A percentile compares a stretch with the other conserved stretches of the same genome.
These are phyloP conservation scores for Halcyon chelicuti DNA, from an alignment of 2,797 vertebrate species.

Conservation along the genomic window DNA sequence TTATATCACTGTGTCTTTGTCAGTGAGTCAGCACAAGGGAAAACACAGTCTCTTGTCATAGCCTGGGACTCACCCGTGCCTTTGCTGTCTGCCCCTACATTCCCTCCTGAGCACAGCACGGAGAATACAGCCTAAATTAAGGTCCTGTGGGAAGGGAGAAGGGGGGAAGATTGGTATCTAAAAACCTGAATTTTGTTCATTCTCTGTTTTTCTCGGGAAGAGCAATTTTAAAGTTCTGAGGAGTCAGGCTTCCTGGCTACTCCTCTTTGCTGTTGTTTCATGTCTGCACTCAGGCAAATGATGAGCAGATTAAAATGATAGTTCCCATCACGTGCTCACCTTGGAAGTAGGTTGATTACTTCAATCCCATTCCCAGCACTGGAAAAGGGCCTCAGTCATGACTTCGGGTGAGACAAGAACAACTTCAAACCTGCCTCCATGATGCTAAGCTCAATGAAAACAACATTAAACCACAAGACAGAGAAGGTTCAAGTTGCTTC, in stretches of 20 bases:
- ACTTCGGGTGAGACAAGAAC: constrained; percentile 15
- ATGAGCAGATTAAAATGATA: neutral
- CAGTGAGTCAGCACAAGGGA: neutral
- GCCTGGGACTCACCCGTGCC: neutral
- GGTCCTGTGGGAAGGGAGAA: neutral
- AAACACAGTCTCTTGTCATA: neutral
- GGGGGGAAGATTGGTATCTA: neutral
- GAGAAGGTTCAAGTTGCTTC: neutral
- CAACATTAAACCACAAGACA: constrained; percentile 29
- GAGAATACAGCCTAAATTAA: neutral
- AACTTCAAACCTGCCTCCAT: constrained; percentile 36
- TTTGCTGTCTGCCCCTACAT: neutral
- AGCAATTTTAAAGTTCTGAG: neutral
- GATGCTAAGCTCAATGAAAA: constrained; percentile 30
- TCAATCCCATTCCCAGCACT: neutral
- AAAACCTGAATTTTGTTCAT: neutral
- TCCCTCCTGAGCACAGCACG: neutral
- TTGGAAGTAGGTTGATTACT: neutral
- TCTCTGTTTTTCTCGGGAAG: neutral
- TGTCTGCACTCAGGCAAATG: neutral
- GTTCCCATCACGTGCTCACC: neutral
- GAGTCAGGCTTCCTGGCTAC: neutral
- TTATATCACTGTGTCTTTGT: neutral
- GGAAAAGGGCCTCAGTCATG: neutral
- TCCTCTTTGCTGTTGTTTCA: neutral